Percentiles rank a stretch among this genome's conserved stretches.
Evolutionary conservation across 2,888 invertebrate genomes (phyloP).

Genomic region (Gandaritis pyraliata): DNA sequence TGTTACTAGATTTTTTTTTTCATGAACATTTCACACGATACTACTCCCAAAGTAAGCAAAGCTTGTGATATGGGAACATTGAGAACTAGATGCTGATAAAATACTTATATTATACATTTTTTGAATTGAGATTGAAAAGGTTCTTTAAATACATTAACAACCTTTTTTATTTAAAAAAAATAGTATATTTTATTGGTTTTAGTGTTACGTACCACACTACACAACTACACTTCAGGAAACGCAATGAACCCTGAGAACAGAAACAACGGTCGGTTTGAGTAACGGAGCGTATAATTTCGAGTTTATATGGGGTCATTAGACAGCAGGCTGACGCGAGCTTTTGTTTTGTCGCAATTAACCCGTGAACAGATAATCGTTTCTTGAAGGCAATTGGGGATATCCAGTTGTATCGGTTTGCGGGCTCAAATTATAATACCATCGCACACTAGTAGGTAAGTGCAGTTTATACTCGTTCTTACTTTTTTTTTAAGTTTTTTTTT

Average conservation of each 20-base stretch:
- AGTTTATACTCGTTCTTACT: too few species aligned
- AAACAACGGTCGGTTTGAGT: slow-evolving; percentile 63
- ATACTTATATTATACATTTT: too few species aligned
- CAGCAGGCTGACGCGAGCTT: slow-evolving; percentile 64
- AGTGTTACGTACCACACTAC: slow-evolving; percentile 3
- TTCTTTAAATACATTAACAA: too few species aligned
- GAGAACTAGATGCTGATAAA: too few species aligned
- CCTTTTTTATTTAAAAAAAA: too few species aligned
- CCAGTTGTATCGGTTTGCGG: slow-evolving; percentile 28
- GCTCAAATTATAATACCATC: not conserved
- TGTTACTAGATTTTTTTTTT: too few species aligned
- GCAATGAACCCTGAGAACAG: slow-evolving; percentile 53
- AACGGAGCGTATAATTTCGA: slow-evolving; percentile 76
- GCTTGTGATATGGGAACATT: too few species aligned
- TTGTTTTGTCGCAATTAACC: slow-evolving; percentile 76
- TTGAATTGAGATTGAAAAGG: too few species aligned
- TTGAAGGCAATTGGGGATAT: slow-evolving; percentile 53
- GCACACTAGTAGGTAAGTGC: too few species aligned
- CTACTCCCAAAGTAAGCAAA: too few species aligned
- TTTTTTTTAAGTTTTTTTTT: too few species aligned
- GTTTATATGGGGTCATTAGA: slow-evolving; percentile 79
- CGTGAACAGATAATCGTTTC: slow-evolving; percentile 77
- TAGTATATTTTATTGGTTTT: not conserved
- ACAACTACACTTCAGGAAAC: slow-evolving; percentile 41
- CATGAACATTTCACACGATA: too few species aligned